Evolutionary conservation across 2,888 invertebrate genomes (phyloP), one percentile per base, ranked within the genome.

Genomic region (Eretmocerus hayati): DNA sequence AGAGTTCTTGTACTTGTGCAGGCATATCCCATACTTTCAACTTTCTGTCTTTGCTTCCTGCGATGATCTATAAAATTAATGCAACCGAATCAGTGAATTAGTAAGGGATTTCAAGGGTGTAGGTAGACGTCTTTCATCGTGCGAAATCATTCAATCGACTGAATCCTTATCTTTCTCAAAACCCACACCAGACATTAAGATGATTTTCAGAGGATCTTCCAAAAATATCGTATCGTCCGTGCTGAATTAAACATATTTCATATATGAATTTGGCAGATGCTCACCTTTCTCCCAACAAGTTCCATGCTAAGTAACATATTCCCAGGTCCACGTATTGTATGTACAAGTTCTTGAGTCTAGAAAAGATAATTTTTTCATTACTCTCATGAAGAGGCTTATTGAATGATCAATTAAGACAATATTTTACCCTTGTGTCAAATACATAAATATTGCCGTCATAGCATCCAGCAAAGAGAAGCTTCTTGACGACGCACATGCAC

Each of bases 391-490:
- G 11, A 26, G 26, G 11, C n/a, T n/a, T 26, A 26, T 9, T 26
- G 26, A 11, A 26, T 26, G 26, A n/a, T 26, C 11, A 26, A 42
- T 38, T 16, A 30, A 19, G 5, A 51, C 35, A 9, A 26, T 26
- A 9, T 26, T 11, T 56, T 56, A 72, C 72, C 50, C 67, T 66
- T 56, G 78, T 77, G 55, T 81, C 75, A 69, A 82, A 83, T 50
- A 86, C 78, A 67, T 87, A 87, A 59, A 88, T 81, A 64, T 80
- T 82, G 52, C 87, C 87, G 72, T 87, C 85, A 67, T 86, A 85
- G 72, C 87, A 87, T 56, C 86, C 87, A 36, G 84, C 83, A 70
- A 81, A 75, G 52, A 84, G 71, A 33, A 81, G 74, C 32, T 83
- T 79, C 56, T 79, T 77, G 36, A 77, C 75, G 42, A 81, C 72